These are phyloP conservation scores for Melangyna quadrimaculata DNA, from an alignment of 2,888 invertebrate genomes.

Conservation along the genomic window DNA sequence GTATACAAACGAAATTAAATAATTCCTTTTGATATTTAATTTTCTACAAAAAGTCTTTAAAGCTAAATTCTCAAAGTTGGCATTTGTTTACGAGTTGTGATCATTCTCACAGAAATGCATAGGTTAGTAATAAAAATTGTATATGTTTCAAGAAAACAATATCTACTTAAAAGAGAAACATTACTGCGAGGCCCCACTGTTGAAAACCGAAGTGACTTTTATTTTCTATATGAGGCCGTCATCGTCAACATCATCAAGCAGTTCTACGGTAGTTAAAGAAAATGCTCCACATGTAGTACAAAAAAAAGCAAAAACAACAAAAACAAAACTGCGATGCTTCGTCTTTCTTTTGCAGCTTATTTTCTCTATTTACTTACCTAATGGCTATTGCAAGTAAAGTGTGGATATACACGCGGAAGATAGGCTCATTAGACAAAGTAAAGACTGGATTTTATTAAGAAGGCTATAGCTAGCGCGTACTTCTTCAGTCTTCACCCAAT, in stretches of 20 bases:
- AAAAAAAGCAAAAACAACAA: slow-evolving; percentile 1
- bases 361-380: slow-evolving; percentile 53
- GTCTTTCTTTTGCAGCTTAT: slow-evolving; percentile 10
- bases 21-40: too few species aligned
- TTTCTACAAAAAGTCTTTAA: too few species aligned
- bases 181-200: slow-evolving; percentile 11
- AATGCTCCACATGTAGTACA: slow-evolving; percentile 47
- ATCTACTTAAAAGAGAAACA: too few species aligned
- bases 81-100: too few species aligned
- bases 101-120: too few species aligned
- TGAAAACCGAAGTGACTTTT: neutral
- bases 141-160: too few species aligned
- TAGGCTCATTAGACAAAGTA: slow-evolving; percentile 54
- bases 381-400: slow-evolving; percentile 38
- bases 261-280: slow-evolving; percentile 16
- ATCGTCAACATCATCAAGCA: too few species aligned
- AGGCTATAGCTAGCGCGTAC: slow-evolving; percentile 10
- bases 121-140: too few species aligned
- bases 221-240: slow-evolving; percentile 13
- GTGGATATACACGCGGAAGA: slow-evolving; percentile 54
- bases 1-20: too few species aligned
- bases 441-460: slow-evolving; percentile 29
- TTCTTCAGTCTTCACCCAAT: slow-evolving; percentile 24
- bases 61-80: too few species aligned
- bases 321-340: slow-evolving; percentile 27